These are phyloP conservation scores for Silvanus unidentatus DNA, from an alignment of 2,888 invertebrate genomes.

Conservation along the genomic window DNA sequence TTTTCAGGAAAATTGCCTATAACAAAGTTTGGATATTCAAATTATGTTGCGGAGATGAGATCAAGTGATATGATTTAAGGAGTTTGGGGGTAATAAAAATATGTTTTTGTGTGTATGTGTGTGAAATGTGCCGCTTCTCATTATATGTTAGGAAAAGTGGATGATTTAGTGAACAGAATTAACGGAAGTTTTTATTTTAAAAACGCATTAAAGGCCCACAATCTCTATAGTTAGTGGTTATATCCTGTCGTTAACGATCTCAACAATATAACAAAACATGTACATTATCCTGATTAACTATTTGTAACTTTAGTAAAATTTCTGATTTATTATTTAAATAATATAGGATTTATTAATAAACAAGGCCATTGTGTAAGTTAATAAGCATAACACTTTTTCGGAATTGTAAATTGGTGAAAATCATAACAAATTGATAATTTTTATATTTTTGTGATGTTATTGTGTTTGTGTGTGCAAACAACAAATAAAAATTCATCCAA, in stretches of 20 bases:
- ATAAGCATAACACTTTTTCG: too few species aligned
- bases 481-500: too few species aligned
- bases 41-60: too few species aligned
- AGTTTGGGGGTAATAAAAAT: too few species aligned
- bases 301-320: not conserved
- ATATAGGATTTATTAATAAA: too few species aligned
- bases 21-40: too few species aligned
- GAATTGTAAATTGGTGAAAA: not conserved
- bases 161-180: slow-evolving; percentile 29
- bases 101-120: too few species aligned
- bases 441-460: not conserved
- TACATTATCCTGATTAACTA: not conserved
- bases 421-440: slow-evolving; percentile 3
- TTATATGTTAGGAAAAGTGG: slow-evolving; percentile 12
- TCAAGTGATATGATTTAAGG: too few species aligned
- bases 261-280: slow-evolving; percentile 10
- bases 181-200: slow-evolving; percentile 33
- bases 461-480: too few species aligned
- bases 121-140: too few species aligned
- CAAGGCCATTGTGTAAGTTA: too few species aligned
- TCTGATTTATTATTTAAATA: not conserved
- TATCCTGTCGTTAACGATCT: slow-evolving; percentile 27
- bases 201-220: slow-evolving; percentile 21
- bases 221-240: slow-evolving; percentile 21
- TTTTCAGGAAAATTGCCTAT: too few species aligned